Evolutionary conservation across 2,113 vertebrate genomes (phyloP), one percentile per base, ranked within the genome.

Genomic region (Ptychochromis oligacanthus): DNA sequence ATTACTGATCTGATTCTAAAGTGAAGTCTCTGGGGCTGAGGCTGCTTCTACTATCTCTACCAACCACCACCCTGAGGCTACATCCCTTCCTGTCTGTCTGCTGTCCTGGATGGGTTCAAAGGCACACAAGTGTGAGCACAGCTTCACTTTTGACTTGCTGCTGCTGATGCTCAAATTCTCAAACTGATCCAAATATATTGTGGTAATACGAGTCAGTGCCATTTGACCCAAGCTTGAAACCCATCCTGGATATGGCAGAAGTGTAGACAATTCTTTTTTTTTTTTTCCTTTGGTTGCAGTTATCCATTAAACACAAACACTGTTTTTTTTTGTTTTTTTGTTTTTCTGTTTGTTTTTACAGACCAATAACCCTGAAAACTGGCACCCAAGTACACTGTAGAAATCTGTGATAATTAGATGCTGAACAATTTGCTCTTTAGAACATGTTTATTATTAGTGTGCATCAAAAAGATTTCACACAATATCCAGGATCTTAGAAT

Each of bases 1-100:
- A 94, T 96, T 95, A 95, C 95, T 92, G 91, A 93, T 95, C 87
- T 91, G 88, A 92, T 94, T 92, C 89, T 92, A 89, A 92, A 93
- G 91, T 85, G 83, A 88, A 85, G 75, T 88, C 91, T 92, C 91
- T 80, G 81, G 88, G 91, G 91, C 88, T 18, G 15, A 54, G 59
- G 83, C 80, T 87, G 87, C 88, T 40, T 36, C 87, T 88, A 89
- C 90, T 46, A 88, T 93, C 84, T 91, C 80, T 83, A 87, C 77
- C 80, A 85, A 91, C 84, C 83, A 82, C 87, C 80, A 75, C 8
- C 83, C 90, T 83, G 80, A 85, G 93, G 87, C 90, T 91, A 80
- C 83, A 87, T 81, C 87, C 31, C 90, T 87, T 91, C 90, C 93
- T 88, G 89, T 90, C 90, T 86, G 82, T 67, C 70, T 72, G 79